phyloP scores from a whole-genome alignment of 1,140 invertebrate genomes.

The Diorhabda carinulata region DNA sequence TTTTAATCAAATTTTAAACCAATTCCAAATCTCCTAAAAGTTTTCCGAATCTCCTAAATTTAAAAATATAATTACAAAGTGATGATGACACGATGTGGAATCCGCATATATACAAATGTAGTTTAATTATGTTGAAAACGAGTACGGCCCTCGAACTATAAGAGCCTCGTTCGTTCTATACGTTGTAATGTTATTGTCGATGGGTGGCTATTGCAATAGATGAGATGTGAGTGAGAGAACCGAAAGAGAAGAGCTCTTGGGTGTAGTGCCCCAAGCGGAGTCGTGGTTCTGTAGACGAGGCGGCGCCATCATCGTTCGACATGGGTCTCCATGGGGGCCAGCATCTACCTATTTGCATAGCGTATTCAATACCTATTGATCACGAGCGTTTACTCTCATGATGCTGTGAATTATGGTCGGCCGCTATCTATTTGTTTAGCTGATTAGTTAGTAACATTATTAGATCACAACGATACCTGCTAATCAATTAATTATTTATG shows the following conservation, averaged over 20 bases:
- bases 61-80: too few species aligned
- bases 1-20: too few species aligned
- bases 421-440: conserved; percentile 50
- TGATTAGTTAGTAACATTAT: conserved; percentile 50
- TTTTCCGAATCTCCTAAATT: too few species aligned
- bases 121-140: too few species aligned
- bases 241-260: conserved; percentile 27
- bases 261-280: conserved; percentile 27
- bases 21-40: too few species aligned
- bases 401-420: conserved; percentile 48
- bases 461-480: conserved; percentile 48
- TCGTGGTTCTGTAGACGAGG: conserved; percentile 25
- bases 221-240: conserved; percentile 13
- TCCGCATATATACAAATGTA: too few species aligned
- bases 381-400: conserved; percentile 40
- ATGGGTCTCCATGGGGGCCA: conserved; percentile 24
- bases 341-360: conserved; percentile 43
- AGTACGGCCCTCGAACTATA: not conserved
- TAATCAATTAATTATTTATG: conserved; percentile 51
- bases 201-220: not conserved
- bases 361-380: conserved; percentile 46
- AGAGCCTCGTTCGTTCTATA: not conserved
- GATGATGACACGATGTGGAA: too few species aligned
- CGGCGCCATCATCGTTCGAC: conserved; percentile 23
- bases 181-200: not conserved